Base-by-base conservation (phyloP, 2,888 invertebrate species). In the Ectemnius lituratus region DNA sequence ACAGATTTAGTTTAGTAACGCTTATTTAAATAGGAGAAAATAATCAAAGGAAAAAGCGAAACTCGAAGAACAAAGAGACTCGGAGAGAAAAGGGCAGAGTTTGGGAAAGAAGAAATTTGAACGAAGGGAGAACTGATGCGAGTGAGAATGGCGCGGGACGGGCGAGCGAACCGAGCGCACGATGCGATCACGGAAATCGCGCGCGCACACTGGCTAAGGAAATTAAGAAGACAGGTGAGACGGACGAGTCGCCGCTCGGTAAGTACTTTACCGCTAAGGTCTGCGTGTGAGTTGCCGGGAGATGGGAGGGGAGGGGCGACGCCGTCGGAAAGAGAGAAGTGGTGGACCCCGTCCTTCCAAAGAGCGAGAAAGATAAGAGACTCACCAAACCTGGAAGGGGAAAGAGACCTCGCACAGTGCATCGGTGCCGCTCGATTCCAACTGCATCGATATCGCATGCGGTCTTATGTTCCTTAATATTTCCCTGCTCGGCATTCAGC, bases 141-240 rank as follows among this genome's bases (percentile, higher is more conserved):
- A 52, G 16, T 14, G 37, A 1, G 52, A 11, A 16, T 14, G 0
- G 52, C 52, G 52, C 47, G 67, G 47, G 18, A 5, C 45, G 28
- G 14, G 37, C 16, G 57, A 23, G 23, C 46, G 64, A 18, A 14
- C 37, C 16, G 46, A 23, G 23, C 46, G 64, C 58, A 70, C 67
- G 73, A 56, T 65, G 71, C 73, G 76, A 70, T 70, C 77, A 84
- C 78, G 81, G 79, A 84, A 84, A 85, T 85, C 74, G 79, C 79
- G 67, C 58, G 65, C 65, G 73, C 75, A 52, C 65, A 52, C 52
- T 52, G 70, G 70, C 78, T 75, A 77, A 71, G 78, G 85, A 84
- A 83, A 85, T 85, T 84, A 81, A 79, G 82, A 75, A 76, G 76
- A 82, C 79, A 84, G 80, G 78, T 80, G 70, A 82, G 75, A 70